A percentile compares a stretch with the other conserved stretches of the same genome.
phyloP scores from a whole-genome alignment of 1,140 invertebrate species.

The Caenorhabditis tropicalis region DNA sequence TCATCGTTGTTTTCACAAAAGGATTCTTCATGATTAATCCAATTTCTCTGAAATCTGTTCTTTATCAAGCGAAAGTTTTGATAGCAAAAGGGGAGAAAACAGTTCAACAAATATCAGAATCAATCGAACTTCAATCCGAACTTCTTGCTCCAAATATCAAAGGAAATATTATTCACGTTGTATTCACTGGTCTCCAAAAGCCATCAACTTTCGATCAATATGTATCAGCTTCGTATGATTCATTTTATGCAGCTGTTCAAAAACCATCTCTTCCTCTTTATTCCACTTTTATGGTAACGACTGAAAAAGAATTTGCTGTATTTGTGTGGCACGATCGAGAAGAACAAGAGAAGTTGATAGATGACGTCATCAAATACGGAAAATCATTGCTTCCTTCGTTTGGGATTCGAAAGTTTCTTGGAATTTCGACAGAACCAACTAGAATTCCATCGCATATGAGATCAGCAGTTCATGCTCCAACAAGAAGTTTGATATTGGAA shows the following conservation, averaged over 20 bases:
- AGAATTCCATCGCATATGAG: conserved; percentile 29
- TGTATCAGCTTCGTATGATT: conserved; percentile 25
- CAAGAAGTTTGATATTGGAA: conserved; percentile 1
- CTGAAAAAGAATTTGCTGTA: conserved; percentile 21
- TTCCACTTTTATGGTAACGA: conserved; percentile 39
- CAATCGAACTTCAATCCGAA: conserved; percentile 29
- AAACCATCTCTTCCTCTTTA: conserved; percentile 34
- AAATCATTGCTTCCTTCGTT: conserved; percentile 38
- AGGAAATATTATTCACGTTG: conserved; percentile 15
- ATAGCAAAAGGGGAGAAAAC: conserved; percentile 49
- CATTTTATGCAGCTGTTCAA: conserved; percentile 36
- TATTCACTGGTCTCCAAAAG: conserved; percentile 44
- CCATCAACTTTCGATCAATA: conserved; percentile 49
- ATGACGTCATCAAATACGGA: conserved; percentile 34
- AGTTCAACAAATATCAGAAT: conserved; percentile 5
- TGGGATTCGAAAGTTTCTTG: conserved; percentile 49
- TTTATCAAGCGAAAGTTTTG: conserved; percentile 22
- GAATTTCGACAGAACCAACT: conserved; percentile 3
- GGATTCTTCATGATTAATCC: conserved; percentile 44
- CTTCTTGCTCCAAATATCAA: conserved; percentile 23
- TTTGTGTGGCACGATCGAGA: conserved; percentile 42
- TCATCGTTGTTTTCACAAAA: conserved; percentile 7
- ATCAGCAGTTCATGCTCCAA: neutral
- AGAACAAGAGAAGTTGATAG: conserved; percentile 1
- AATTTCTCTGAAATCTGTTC: conserved; percentile 35